A percentile compares a stretch with the other conserved stretches of the same genome.
Conservation (phyloP, 2,888 invertebrate species). For the Drosophila merina region DNA sequence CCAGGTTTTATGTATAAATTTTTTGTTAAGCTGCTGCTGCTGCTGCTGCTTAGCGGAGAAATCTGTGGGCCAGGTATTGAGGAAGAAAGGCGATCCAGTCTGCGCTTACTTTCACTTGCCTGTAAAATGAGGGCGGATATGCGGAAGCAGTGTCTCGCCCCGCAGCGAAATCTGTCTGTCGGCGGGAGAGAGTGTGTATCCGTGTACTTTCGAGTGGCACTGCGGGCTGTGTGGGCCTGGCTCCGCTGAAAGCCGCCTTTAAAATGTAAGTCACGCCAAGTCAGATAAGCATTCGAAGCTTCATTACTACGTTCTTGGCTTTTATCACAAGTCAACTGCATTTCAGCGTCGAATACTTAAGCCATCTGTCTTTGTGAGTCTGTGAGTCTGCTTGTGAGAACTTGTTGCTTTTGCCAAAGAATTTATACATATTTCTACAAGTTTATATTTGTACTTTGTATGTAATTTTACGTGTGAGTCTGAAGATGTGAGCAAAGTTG, state of each 20-base stretch:
- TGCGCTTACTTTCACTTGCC: constrained; percentile 65
- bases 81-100: constrained; percentile 51
- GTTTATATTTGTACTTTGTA: neutral
- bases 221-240: constrained; percentile 1
- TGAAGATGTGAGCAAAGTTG: constrained; percentile 35
- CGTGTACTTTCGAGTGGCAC: neutral
- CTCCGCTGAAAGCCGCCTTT: constrained; percentile 66
- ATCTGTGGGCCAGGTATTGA: constrained; percentile 32
- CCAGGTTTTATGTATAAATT: neutral
- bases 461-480: constrained; percentile 3
- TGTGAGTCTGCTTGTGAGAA: constrained; percentile 18
- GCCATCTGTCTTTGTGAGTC: constrained; percentile 26
- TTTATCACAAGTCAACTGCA: constrained; percentile 61
- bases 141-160: constrained; percentile 60
- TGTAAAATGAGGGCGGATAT: constrained; percentile 67
- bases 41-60: constrained; percentile 53
- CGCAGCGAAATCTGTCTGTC: constrained; percentile 29
- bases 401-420: constrained; percentile 58
- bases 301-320: constrained; percentile 61
- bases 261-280: constrained; percentile 70
- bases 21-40: constrained; percentile 41
- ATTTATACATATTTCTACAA: neutral
- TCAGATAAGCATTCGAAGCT: constrained; percentile 71
- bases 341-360: constrained; percentile 56
- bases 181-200: constrained; percentile 13